These are phyloP conservation scores for Nysson spinosus DNA, from an alignment of 2,888 invertebrate genomes.

Conservation along the genomic window DNA sequence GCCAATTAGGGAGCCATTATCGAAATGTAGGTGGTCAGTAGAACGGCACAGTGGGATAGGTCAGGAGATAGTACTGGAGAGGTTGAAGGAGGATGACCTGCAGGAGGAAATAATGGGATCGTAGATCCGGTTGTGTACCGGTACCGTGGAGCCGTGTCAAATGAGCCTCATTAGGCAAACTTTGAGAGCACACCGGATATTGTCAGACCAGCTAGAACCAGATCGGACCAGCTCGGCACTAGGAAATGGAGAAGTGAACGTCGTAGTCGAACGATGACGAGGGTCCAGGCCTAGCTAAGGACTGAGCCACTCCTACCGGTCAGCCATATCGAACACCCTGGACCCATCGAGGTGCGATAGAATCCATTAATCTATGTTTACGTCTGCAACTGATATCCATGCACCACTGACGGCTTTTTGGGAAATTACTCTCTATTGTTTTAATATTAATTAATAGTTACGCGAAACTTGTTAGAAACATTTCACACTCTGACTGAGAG, in stretches of 20 bases:
- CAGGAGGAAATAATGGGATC: slow-evolving; percentile 48
- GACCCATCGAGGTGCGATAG: slow-evolving; percentile 11
- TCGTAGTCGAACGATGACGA: slow-evolving; percentile 23
- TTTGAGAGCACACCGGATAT: slow-evolving; percentile 49
- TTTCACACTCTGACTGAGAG: too few relatives aligned
- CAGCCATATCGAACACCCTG: slow-evolving; percentile 29
- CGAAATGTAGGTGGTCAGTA: slow-evolving; percentile 35
- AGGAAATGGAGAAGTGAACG: slow-evolving; percentile 45
- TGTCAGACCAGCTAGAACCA: slow-evolving; percentile 29
- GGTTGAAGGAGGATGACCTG: slow-evolving; percentile 7
- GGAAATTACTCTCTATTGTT: too few relatives aligned
- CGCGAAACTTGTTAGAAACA: too few relatives aligned
- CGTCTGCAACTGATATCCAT: slow-evolving; percentile 32
- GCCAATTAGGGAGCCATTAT: slow-evolving; percentile 57
- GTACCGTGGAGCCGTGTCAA: slow-evolving; percentile 56
- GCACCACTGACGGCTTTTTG: neutral
- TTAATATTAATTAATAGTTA: too few relatives aligned
- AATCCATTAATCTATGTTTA: slow-evolving; percentile 46
- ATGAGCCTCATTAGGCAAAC: slow-evolving; percentile 69
- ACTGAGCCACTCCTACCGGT: slow-evolving; percentile 15
- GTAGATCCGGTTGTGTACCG: slow-evolving; percentile 32
- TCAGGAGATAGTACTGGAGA: slow-evolving; percentile 18
- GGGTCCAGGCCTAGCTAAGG: slow-evolving; percentile 33
- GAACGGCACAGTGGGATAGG: slow-evolving; percentile 20
- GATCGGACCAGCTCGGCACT: too few relatives aligned